Evolutionary conservation across 2,113 vertebrate genomes (phyloP).

Genomic region (Tachysurus fulvidraco): DNA sequence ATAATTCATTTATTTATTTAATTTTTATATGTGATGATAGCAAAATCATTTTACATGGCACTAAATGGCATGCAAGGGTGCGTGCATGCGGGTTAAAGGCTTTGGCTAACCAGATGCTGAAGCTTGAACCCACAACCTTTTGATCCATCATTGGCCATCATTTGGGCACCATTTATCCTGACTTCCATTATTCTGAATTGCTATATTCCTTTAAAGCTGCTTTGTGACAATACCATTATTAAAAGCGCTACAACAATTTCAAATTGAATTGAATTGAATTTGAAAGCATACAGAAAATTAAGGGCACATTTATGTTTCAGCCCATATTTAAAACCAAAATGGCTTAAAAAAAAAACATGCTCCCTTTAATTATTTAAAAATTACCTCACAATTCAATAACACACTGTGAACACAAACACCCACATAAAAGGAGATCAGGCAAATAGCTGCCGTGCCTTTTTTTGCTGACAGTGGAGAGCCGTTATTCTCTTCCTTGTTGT

Average conservation of each 20-base stretch:
- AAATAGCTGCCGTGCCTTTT: background rate
- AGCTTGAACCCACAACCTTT: background rate
- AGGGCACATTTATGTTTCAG: background rate
- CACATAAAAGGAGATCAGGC: conserved; percentile 10
- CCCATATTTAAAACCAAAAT: background rate
- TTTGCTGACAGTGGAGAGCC: background rate
- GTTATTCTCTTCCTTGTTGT: conserved; percentile 26
- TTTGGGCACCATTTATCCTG: too few species aligned
- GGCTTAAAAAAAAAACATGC: background rate
- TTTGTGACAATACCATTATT: too few species aligned
- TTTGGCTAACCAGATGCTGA: background rate
- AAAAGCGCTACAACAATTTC: too few species aligned
- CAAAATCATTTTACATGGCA: background rate
- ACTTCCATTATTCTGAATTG: too few species aligned
- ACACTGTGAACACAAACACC: conserved; percentile 9
- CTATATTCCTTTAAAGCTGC: too few species aligned
- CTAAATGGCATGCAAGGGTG: too few species aligned
- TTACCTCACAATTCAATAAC: conserved; percentile 7
- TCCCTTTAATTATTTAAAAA: conserved; percentile 15
- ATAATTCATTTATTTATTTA: background rate
- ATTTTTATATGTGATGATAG: background rate
- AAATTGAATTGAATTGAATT: too few species aligned
- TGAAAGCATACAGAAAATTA: background rate
- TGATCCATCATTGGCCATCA: background rate
- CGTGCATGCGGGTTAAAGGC: background rate